Percentiles rank a stretch among this genome's conserved stretches.
Evolutionary conservation across 2,113 vertebrate species (phyloP).

Genomic region (Pteronura brasiliensis): DNA sequence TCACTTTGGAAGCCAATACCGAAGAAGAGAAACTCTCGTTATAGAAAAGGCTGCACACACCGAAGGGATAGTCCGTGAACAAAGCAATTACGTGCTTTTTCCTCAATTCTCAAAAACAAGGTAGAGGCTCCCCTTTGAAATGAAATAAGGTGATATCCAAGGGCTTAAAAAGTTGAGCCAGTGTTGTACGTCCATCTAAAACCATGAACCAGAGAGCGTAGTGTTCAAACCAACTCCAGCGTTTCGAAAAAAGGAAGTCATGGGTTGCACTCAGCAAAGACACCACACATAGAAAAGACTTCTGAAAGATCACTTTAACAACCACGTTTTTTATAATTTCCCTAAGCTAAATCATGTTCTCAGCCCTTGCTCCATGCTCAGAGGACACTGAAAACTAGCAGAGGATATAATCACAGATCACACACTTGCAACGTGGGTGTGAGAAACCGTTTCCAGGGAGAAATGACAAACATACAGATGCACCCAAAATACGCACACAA

Average conservation of each 20-base stretch:
- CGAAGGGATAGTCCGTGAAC: neutral
- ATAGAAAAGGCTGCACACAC: neutral
- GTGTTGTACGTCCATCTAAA: neutral
- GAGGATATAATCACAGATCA: constrained; percentile 58
- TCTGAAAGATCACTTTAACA: constrained; percentile 9
- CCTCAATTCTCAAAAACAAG: neutral
- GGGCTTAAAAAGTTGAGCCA: neutral
- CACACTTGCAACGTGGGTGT: constrained; percentile 70
- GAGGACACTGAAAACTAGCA: constrained; percentile 55
- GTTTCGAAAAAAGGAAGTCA: neutral
- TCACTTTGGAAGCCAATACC: neutral
- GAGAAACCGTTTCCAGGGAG: constrained; percentile 74
- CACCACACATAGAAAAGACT: neutral
- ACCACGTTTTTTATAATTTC: constrained; percentile 26
- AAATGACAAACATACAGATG: constrained; percentile 71
- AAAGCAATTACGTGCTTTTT: neutral
- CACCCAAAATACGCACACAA: constrained; percentile 62
- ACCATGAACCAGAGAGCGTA: neutral
- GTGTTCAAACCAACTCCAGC: neutral
- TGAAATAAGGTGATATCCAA: neutral
- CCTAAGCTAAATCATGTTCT: constrained; percentile 61
- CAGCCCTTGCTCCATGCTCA: constrained; percentile 43
- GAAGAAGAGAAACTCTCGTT: neutral
- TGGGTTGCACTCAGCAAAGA: neutral
- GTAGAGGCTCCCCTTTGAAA: neutral